Evolutionary conservation across 2,797 vertebrate genomes (phyloP).

Genomic region (Chiloscyllium punctatum): DNA sequence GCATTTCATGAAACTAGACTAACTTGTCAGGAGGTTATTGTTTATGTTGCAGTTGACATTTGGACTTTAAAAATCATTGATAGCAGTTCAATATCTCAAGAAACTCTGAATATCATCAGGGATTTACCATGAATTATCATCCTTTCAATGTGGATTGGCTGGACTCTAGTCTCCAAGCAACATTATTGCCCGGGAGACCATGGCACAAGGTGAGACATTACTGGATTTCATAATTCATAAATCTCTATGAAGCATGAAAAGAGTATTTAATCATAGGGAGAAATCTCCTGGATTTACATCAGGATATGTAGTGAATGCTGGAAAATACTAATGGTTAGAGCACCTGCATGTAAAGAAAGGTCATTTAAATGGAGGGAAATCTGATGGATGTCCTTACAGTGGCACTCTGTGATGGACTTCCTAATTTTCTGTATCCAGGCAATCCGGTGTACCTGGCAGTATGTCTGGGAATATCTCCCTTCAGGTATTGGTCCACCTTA

Average conservation of each 20-base stretch:
- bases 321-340: background rate
- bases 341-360: background rate
- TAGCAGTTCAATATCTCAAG: background rate
- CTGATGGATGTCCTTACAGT: background rate
- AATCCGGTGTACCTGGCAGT: background rate
- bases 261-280: background rate
- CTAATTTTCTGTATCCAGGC: background rate
- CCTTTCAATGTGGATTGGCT: conserved; percentile 42
- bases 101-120: background rate
- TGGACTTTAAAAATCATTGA: background rate
- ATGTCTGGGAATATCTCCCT: background rate
- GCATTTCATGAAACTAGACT: background rate
- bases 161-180: conserved; percentile 43
- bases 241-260: background rate
- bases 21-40: background rate
- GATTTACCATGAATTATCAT: background rate
- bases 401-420: background rate
- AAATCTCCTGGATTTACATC: background rate
- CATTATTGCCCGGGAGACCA: conserved; percentile 45
- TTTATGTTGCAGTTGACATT: background rate
- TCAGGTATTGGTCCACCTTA: background rate
- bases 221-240: background rate
- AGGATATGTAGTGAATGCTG: background rate
- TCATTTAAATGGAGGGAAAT: background rate
- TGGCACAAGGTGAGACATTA: conserved; percentile 45